phyloP scores from a whole-genome alignment of 2,797 vertebrate species.

The Eleutherodactylus coqui region DNA sequence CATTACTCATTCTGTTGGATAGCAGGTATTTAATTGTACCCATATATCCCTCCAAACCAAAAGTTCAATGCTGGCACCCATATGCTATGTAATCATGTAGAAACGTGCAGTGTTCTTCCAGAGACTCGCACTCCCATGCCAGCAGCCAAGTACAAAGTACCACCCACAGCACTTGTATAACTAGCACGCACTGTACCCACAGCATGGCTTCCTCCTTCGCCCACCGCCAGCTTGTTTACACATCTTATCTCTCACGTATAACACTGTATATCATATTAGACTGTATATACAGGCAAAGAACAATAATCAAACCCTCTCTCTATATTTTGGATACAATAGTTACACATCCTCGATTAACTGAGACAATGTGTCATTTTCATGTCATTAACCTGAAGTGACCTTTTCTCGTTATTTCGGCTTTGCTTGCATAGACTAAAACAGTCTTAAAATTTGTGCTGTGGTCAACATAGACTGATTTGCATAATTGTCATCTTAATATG shows the following conservation, averaged over 20 bases:
- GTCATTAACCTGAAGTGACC: slow-evolving; percentile 23
- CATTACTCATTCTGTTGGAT: neutral
- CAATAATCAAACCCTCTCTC: neutral
- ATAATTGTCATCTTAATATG: neutral
- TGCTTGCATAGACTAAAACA: neutral
- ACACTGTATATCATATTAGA: neutral
- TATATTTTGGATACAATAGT: too few species aligned
- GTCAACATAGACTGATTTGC: neutral
- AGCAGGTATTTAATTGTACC: neutral
- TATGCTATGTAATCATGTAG: slow-evolving; percentile 6
- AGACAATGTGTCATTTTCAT: neutral
- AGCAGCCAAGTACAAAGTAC: slow-evolving; percentile 24
- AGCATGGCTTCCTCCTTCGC: neutral
- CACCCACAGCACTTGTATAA: slow-evolving; percentile 26
- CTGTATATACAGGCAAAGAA: neutral
- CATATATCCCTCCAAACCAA: slow-evolving; percentile 9
- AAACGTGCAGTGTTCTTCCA: slow-evolving; percentile 11
- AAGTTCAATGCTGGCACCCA: slow-evolving; percentile 12
- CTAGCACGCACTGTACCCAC: neutral
- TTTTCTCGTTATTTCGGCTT: neutral
- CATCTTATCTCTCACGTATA: neutral
- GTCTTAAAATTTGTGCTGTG: neutral
- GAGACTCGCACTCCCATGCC: neutral
- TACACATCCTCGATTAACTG: too few species aligned
- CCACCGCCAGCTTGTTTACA: neutral